phyloP scores from a whole-genome alignment of 2,113 vertebrate genomes.

The Caranx melampygus region DNA sequence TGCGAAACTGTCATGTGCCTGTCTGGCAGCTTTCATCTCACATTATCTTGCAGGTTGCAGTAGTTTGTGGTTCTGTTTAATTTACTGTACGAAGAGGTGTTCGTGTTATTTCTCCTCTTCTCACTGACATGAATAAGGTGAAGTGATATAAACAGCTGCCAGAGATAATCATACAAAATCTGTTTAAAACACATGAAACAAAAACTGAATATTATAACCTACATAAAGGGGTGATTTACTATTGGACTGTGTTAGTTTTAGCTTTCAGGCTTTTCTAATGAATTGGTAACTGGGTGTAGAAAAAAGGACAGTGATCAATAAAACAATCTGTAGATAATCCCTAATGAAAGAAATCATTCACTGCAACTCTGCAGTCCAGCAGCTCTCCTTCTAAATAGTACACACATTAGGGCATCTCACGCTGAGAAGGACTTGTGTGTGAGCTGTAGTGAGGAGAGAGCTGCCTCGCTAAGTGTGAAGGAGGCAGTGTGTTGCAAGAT shows the following conservation, averaged over 20 bases:
- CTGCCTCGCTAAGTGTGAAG: constrained; percentile 57
- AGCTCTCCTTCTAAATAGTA: constrained; percentile 24
- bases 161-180: background rate
- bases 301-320: background rate
- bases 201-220: background rate
- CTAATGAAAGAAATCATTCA: constrained; percentile 12
- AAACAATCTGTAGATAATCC: background rate
- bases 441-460: constrained; percentile 30
- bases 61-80: background rate
- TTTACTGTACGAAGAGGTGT: background rate
- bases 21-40: background rate
- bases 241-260: background rate
- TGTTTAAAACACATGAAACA: background rate
- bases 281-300: background rate
- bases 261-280: background rate
- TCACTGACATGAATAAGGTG: background rate
- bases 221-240: constrained; percentile 4
- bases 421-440: constrained; percentile 11
- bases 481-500: constrained; percentile 52
- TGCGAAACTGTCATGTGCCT: background rate
- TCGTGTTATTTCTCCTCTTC: background rate
- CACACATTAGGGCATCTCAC: constrained; percentile 46
- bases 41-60: background rate
- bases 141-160: background rate
- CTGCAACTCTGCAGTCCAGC: constrained; percentile 12